phyloP scores from a whole-genome alignment of 2,797 vertebrate species.

The Otolemur crassicaudatus region DNA sequence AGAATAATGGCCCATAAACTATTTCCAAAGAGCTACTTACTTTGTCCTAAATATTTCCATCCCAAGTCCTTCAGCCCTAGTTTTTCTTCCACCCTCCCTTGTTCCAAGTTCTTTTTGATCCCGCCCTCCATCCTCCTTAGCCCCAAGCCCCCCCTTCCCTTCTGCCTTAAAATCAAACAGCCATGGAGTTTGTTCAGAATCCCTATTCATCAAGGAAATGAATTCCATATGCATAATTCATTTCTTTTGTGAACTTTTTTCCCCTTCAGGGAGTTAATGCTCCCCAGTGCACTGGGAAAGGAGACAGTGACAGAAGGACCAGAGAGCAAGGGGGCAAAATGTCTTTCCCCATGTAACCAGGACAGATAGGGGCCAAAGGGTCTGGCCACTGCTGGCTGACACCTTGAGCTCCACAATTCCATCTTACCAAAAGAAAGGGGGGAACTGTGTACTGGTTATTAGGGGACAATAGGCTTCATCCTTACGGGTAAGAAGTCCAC shows the following conservation, averaged over 20 bases:
- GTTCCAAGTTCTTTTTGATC: slow-evolving; percentile 48
- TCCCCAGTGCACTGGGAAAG: slow-evolving; percentile 79
- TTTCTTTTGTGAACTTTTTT: slow-evolving; percentile 89
- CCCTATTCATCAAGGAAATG: slow-evolving; percentile 90
- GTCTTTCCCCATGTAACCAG: background rate
- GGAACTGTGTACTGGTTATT: slow-evolving; percentile 27
- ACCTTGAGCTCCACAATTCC: slow-evolving; percentile 60
- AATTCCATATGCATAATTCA: slow-evolving; percentile 91
- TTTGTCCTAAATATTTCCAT: slow-evolving; percentile 74
- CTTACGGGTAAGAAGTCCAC: background rate
- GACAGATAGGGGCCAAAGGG: slow-evolving; percentile 67
- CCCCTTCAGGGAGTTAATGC: slow-evolving; percentile 80
- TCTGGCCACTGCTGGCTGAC: slow-evolving; percentile 58
- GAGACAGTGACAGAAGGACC: slow-evolving; percentile 79
- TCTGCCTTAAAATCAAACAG: slow-evolving; percentile 84
- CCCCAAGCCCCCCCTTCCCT: slow-evolving; percentile 72
- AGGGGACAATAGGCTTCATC: slow-evolving; percentile 48
- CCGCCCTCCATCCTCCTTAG: background rate
- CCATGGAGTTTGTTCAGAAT: slow-evolving; percentile 85
- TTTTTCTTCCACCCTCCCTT: slow-evolving; percentile 14
- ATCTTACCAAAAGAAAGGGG: background rate
- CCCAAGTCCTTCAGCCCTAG: slow-evolving; percentile 23
- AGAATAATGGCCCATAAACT: slow-evolving; percentile 65
- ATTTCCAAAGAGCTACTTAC: slow-evolving; percentile 76
- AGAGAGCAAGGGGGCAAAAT: slow-evolving; percentile 62